Evolutionary conservation across 2,888 invertebrate genomes (phyloP).

Genomic region (Chorisops tibialis): DNA sequence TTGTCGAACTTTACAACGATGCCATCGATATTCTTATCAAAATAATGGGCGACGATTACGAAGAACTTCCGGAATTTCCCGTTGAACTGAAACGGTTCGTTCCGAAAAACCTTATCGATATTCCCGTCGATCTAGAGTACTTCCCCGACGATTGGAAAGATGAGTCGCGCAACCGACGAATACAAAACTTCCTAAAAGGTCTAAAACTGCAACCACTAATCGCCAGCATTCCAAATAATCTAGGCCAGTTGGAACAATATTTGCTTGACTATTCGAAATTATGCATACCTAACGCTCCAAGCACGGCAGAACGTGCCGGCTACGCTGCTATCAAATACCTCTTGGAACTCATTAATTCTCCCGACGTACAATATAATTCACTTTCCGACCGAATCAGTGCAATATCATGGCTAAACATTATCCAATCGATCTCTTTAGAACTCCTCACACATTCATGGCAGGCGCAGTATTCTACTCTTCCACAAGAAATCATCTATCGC

Average conservation of each 20-base stretch:
- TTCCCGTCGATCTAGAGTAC: constrained; percentile 65
- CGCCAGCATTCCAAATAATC: constrained; percentile 31
- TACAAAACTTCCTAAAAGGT: constrained; percentile 56
- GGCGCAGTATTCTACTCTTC: constrained; percentile 29
- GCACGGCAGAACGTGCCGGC: constrained; percentile 37
- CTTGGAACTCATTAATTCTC: constrained; percentile 36
- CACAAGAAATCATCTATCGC: constrained; percentile 43
- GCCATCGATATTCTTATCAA: constrained; percentile 61
- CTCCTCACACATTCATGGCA: constrained; percentile 32
- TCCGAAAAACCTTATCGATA: constrained; percentile 49
- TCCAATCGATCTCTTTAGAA: constrained; percentile 41
- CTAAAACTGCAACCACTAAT: constrained; percentile 53
- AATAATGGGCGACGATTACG: constrained; percentile 59
- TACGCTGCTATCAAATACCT: constrained; percentile 42
- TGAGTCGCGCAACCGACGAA: constrained; percentile 52
- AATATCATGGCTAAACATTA: constrained; percentile 41
- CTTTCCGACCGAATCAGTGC: constrained; percentile 26
- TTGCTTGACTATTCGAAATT: constrained; percentile 41
- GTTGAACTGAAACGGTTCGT: constrained; percentile 60
- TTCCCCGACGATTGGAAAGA: constrained; percentile 62
- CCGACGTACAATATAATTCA: constrained; percentile 30
- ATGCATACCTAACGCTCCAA: constrained; percentile 38
- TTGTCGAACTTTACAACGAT: constrained; percentile 65
- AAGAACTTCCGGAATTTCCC: constrained; percentile 63
- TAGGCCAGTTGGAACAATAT: constrained; percentile 38